Base-by-base conservation (phyloP, 2,113 vertebrate species). In the Corythoichthys haematopterus region DNA sequence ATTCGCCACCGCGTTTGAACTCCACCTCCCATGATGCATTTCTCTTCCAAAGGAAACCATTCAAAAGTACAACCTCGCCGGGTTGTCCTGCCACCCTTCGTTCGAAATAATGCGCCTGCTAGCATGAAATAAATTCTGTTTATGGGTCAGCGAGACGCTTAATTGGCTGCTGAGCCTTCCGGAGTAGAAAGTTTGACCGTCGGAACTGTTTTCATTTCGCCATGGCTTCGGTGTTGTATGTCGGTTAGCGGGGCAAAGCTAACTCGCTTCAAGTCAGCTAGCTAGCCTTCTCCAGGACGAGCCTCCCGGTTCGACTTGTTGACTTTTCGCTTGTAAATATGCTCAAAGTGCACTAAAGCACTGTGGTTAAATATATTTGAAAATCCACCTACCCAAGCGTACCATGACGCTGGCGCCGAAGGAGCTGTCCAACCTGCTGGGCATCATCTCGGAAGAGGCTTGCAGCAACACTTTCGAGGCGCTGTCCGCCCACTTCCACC, bases 391-490 rank as follows among this genome's bases (percentile, higher is more conserved):
- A 28, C 11, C 52, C 2, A 12, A 57, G 33, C 14, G 55, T 8
- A 72, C 72, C 70, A 99, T 98, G 97, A 96, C 94, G 45, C 93
- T 99, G 52, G 94, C 94, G 3, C 94, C 95, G 59, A 98, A 98
- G 84, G 97, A 98, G 79, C 93, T 99, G 72, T 92, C 93, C 76
- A 96, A 94, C 88, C 91, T 98, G 65, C 90, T 98, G 92, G 93
- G 93, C 88, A 96, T 99, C 88, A 93, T 99, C 45, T 98, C 96
- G 1, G 97, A 99, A 90, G 97, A 99, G 83, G 94, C 96, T 37
- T 94, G 94, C 72, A 91, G 92, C 80, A 96, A 92, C 91, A 94
- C 94, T 13, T 98, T 99, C 73, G 97, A 99, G 84, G 94, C 92
- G 75, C 91, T 99, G 40, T 98, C 97, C 74, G 93, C 92, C 3